Conservation (phyloP, 2,113 vertebrate genomes). For the Cyprinodon brontotheroides region DNA sequence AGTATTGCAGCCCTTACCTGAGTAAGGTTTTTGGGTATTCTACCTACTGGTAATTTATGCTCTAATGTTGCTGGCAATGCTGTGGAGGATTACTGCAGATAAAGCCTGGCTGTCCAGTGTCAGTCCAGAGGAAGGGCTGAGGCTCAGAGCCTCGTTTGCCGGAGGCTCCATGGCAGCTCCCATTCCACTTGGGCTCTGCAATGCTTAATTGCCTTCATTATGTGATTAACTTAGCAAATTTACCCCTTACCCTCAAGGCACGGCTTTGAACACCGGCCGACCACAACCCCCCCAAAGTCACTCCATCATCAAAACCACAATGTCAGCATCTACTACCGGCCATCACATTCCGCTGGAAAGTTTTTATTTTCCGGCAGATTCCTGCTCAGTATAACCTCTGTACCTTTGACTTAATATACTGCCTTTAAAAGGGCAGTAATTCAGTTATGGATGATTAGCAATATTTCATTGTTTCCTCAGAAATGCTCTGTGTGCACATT, state of each 20-base stretch:
- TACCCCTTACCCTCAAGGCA: conserved; percentile 78
- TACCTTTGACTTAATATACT: conserved; percentile 50
- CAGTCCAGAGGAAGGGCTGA: conserved; percentile 55
- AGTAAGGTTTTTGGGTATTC: too few species aligned
- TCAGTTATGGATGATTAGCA: conserved; percentile 49
- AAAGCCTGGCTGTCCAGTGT: conserved; percentile 45
- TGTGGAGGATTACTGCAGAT: conserved; percentile 44
- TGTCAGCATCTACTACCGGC: conserved; percentile 59
- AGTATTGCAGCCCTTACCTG: too few species aligned
- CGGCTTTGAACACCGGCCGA: conserved; percentile 66
- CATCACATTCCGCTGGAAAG: conserved; percentile 55
- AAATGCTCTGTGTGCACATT: conserved; percentile 57
- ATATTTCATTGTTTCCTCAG: conserved; percentile 61
- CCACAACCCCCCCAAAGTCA: conserved; percentile 68
- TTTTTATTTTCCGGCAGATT: conserved; percentile 64
- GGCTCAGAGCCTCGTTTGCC: conserved; percentile 65
- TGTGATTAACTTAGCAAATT: conserved; percentile 83
- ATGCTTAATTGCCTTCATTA: conserved; percentile 84
- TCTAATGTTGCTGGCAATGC: conserved; percentile 14
- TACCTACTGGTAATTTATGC: too few species aligned
- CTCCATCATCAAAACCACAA: conserved; percentile 70
- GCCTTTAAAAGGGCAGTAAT: conserved; percentile 33
- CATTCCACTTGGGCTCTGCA: conserved; percentile 73
- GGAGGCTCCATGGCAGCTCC: conserved; percentile 71
- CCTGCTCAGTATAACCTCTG: conserved; percentile 53